Conservation (phyloP, 2,888 invertebrate genomes). For the Drosophila mayaguana region DNA sequence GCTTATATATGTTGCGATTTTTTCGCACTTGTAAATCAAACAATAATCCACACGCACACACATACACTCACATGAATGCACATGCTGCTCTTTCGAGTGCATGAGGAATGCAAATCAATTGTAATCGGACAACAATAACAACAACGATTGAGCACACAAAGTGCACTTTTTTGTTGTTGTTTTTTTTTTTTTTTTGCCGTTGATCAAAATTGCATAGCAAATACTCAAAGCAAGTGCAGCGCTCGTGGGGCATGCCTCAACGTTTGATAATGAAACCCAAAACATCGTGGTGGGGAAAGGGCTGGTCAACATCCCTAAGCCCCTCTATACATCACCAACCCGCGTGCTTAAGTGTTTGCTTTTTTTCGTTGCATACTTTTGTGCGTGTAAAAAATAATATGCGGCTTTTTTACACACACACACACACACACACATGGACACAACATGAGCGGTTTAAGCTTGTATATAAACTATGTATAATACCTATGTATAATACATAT, state of each 20-base stretch:
- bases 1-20: conserved; percentile 50
- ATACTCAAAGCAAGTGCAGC: conserved; percentile 55
- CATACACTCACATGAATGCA: conserved; percentile 3
- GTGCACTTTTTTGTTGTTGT: conserved; percentile 29
- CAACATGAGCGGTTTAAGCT: conserved; percentile 53
- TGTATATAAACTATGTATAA: conserved; percentile 41
- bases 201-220: conserved; percentile 70
- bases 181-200: conserved; percentile 31
- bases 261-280: conserved; percentile 46
- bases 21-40: conserved; percentile 50
- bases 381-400: conserved; percentile 69
- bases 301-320: conserved; percentile 1
- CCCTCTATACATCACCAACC: not conserved
- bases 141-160: conserved; percentile 41
- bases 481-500: conserved; percentile 18
- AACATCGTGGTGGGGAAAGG: not conserved
- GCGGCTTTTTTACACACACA: conserved; percentile 45
- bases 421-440: conserved; percentile 3
- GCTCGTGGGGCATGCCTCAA: not conserved
- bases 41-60: conserved; percentile 19
- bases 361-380: conserved; percentile 64
- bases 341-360: conserved; percentile 15
- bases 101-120: conserved; percentile 60
- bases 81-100: conserved; percentile 18
- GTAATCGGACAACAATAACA: conserved; percentile 48